Conservation (phyloP, 2,888 invertebrate species). For the Artemia sinica region DNA sequence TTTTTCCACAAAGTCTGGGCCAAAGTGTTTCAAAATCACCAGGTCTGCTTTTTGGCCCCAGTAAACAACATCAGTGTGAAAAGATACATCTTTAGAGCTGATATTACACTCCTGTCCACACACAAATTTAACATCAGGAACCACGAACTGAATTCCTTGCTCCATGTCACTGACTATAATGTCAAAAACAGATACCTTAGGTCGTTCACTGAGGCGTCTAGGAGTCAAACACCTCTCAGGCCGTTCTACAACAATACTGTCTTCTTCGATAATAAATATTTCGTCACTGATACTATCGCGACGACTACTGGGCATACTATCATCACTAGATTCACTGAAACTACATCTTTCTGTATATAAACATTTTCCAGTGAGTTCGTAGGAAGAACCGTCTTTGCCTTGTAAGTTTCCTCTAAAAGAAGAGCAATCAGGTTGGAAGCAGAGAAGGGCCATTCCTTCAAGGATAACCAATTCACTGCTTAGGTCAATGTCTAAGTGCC, state of each 20-base stretch:
- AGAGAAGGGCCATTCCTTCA: slow-evolving; percentile 2
- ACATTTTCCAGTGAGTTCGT: slow-evolving; percentile 5
- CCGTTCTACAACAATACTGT: not conserved
- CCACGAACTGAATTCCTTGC: not conserved
- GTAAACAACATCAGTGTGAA: slow-evolving; percentile 7
- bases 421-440: not conserved
- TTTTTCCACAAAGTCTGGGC: not conserved
- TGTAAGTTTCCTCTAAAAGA: slow-evolving; percentile 7
- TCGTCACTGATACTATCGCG: slow-evolving; percentile 6
- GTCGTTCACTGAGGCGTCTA: slow-evolving; percentile 6
- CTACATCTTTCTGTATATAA: slow-evolving; percentile 12
- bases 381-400: not conserved
- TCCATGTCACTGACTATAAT: slow-evolving; percentile 8
- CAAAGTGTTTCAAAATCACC: slow-evolving; percentile 7
- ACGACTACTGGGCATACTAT: not conserved
- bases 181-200: not conserved
- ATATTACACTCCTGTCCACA: slow-evolving; percentile 2
- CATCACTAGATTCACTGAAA: slow-evolving; percentile 8
- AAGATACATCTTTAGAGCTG: not conserved
- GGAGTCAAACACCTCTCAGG: not conserved
- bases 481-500: not conserved
- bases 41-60: slow-evolving; percentile 6
- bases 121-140: not conserved
- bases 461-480: not conserved
- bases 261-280: not conserved